phyloP scores from a whole-genome alignment of 2,113 vertebrate genomes.

The Anser cygnoides region DNA sequence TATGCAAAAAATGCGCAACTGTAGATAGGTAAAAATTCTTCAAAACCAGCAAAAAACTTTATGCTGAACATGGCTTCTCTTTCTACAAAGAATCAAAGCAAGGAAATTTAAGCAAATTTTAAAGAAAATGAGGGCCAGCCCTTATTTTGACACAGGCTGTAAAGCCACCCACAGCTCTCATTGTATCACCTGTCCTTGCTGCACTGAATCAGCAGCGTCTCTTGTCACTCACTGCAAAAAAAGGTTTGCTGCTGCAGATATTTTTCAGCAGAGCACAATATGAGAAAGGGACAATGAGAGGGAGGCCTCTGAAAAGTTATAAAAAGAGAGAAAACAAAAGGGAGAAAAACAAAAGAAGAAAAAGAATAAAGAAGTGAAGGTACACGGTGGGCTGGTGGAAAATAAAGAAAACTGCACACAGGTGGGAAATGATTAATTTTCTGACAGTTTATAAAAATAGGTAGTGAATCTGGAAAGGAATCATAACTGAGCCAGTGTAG shows the following conservation, averaged over 20 bases:
- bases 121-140: background rate
- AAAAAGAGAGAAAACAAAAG: conserved; percentile 37
- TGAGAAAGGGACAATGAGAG: background rate
- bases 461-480: background rate
- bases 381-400: background rate
- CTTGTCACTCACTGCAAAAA: background rate
- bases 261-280: background rate
- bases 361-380: background rate
- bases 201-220: conserved; percentile 24
- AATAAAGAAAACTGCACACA: conserved; percentile 2
- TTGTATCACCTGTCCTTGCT: background rate
- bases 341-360: background rate
- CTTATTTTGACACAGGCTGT: background rate
- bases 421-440: conserved; percentile 17
- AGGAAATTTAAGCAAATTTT: background rate
- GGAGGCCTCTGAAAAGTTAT: conserved; percentile 19
- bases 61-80: background rate
- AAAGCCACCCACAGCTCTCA: conserved; percentile 3
- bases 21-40: background rate
- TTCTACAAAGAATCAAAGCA: background rate
- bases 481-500: background rate
- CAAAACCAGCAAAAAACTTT: background rate
- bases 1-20: background rate
- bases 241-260: background rate
- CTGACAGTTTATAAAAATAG: conserved; percentile 18